phyloP scores from a whole-genome alignment of 2,113 vertebrate genomes.

The Urocitellus parryii region DNA sequence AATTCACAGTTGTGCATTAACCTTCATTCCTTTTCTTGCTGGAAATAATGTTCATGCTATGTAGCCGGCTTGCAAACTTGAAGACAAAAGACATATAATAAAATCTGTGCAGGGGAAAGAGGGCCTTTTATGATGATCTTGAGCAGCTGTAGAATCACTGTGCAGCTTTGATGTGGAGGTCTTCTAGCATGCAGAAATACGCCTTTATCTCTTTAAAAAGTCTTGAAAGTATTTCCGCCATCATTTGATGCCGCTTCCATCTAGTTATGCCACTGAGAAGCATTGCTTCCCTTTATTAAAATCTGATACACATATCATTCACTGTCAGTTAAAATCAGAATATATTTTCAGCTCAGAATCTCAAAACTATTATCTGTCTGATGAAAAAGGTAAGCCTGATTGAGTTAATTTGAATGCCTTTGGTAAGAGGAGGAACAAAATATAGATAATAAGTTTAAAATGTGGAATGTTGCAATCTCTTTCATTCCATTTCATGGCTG shows the following conservation, averaged over 20 bases:
- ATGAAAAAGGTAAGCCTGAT: conserved; percentile 63
- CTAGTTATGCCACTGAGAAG: conserved; percentile 46
- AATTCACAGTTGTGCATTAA: background rate
- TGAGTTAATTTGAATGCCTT: conserved; percentile 66
- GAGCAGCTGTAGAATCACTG: background rate
- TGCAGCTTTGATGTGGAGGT: background rate
- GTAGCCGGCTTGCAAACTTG: background rate
- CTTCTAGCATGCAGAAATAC: background rate
- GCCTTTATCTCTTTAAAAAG: background rate
- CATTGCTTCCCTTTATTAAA: conserved; percentile 61
- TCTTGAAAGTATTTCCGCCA: background rate
- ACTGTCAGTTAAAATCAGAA: conserved; percentile 80
- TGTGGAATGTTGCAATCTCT: conserved; percentile 53
- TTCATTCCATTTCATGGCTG: conserved; percentile 39
- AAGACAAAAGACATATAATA: background rate
- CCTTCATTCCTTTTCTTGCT: background rate
- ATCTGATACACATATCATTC: conserved; percentile 77
- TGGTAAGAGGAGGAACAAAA: conserved; percentile 67
- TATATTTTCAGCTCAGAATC: conserved; percentile 70
- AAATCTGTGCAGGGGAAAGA: background rate
- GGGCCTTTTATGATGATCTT: background rate
- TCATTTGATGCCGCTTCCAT: background rate
- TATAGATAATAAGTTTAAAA: conserved; percentile 70
- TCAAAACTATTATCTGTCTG: conserved; percentile 77
- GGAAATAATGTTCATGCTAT: background rate